Conservation (phyloP, 2,888 invertebrate genomes). For the Chorisops tibialis region DNA sequence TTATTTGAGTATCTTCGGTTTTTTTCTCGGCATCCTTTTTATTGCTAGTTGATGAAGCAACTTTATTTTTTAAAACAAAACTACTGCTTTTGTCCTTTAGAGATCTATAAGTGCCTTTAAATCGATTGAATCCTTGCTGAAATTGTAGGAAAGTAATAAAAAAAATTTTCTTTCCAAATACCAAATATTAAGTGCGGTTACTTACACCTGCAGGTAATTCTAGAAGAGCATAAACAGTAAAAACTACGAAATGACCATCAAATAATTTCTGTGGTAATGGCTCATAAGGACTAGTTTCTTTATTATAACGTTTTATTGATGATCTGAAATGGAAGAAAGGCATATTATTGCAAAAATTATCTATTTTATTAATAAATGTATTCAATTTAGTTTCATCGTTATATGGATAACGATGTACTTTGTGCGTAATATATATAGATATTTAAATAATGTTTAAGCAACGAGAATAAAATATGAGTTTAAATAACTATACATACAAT, state of each 20-base stretch:
- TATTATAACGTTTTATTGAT: slow-evolving; percentile 39
- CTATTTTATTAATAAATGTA: no score
- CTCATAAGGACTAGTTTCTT: slow-evolving; percentile 28
- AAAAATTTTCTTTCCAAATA: background rate
- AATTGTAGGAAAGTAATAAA: slow-evolving; percentile 28
- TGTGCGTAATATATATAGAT: no score
- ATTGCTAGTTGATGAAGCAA: slow-evolving; percentile 26
- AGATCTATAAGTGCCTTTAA: slow-evolving; percentile 50
- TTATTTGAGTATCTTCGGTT: slow-evolving; percentile 17
- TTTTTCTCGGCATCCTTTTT: slow-evolving; percentile 2
- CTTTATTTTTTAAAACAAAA: slow-evolving; percentile 46
- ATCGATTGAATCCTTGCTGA: slow-evolving; percentile 47
- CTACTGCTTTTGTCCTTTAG: slow-evolving; percentile 45
- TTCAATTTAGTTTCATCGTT: no score
- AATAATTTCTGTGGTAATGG: slow-evolving; percentile 46
- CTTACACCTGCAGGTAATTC: slow-evolving; percentile 49
- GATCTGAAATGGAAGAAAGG: slow-evolving; percentile 35
- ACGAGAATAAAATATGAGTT: no score
- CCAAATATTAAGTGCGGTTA: background rate
- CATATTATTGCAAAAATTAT: no score
- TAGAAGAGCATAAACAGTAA: slow-evolving; percentile 50
- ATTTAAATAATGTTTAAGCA: no score
- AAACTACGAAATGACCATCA: slow-evolving; percentile 51
- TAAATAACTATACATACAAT: no score
- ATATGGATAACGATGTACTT: no score